Evolutionary conservation across 2,113 vertebrate species (phyloP), one percentile per base, ranked within the genome.

Genomic region (Lophotis ruficrista): DNA sequence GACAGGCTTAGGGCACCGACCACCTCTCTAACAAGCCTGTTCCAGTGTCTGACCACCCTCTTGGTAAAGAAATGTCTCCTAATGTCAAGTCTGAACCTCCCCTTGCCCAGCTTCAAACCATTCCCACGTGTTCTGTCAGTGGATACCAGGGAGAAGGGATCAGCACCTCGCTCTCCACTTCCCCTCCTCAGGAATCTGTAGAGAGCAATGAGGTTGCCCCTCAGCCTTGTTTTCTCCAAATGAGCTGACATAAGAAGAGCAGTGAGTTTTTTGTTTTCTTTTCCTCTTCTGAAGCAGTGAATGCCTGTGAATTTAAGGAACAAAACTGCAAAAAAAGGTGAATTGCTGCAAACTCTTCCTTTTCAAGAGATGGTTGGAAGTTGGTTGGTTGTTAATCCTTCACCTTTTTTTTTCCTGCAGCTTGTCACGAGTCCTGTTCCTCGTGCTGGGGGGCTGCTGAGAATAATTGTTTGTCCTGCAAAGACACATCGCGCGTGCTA

Each of bases 381-480:
- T 3, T 3, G 10, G 3, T 10, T 28, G 23, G 15, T 94, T 41
- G 77, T 85, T 93, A 77, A 95, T 37, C 54, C 48, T 35, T 15
- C 11, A 0, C 50, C 45, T 73, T 86, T 61, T 92, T 71, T 70
- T 28, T 54, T 54, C 68, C 78, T 94, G 20, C 97, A 99, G 99
- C 90, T 82, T 99, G 99, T 80, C 98, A 99, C 0, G 87, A 97
- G 73, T 99, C 98, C 21, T 99, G 99, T 71, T 98, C 97, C 1
- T 91, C 96, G 0, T 99, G 99, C 92, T 95, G 85, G 37, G 99
- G 99, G 9, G 95, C 98, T 9, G 93, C 95, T 1, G 98, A 95
- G 83, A 97, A 86, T 96, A 98, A 98, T 8, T 99, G 99, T 38
- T 23, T 97, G 90, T 94, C 98, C 56, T 99, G 99, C 94, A 97